Base-by-base conservation (phyloP, 2,797 vertebrate genomes). In the Pempheris klunzingeri region DNA sequence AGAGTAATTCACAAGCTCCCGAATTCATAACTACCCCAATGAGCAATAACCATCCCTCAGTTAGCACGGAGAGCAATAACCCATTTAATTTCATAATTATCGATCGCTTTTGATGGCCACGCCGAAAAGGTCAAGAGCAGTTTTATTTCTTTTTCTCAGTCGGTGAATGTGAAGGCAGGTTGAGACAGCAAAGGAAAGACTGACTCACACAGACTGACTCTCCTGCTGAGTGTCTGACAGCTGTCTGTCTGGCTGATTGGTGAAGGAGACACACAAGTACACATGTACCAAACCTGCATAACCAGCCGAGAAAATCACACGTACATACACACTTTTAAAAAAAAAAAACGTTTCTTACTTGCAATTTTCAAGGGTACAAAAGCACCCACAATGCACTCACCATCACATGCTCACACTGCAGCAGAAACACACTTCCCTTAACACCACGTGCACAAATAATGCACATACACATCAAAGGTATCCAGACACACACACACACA, bases 1-100 rank as follows among this genome's bases (percentile, higher is more conserved):
- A 58, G 60, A 59, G 87, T 91, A 87, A 83, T 77, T 91, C 79
- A 72, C 86, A 58, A 79, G 78, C 82, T 84, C 83, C 61, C 63
- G 79, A 86, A 81, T 93, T 90, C 87, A 92, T 88, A 86, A 90
- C 84, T 58, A 67, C 83, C 81, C 64, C 57, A 59, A 85, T 79
- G 86, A 88, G 89, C 89, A 91, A 92, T 92, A 92, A 91, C 82
- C 84, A 70, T 86, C 78, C 62, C 77, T 91, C 83, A 85, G 85
- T 87, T 80, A 79, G 52, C 83, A 69, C 46, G 1, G 44, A 36
- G 68, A 0, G 52, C 83, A 80, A 82, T 90, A 85, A 87, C 77
- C 85, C 73, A 32, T 85, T 91, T 87, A 50, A 89, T 91, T 87
- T 88, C 73, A 71, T 89, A 84, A 87, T 91, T 83, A 93, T 92